Percentiles rank a stretch among this genome's conserved stretches.
Evolutionary conservation across 2,113 vertebrate species (phyloP).

Genomic region (Cyrtonyx montezumae): DNA sequence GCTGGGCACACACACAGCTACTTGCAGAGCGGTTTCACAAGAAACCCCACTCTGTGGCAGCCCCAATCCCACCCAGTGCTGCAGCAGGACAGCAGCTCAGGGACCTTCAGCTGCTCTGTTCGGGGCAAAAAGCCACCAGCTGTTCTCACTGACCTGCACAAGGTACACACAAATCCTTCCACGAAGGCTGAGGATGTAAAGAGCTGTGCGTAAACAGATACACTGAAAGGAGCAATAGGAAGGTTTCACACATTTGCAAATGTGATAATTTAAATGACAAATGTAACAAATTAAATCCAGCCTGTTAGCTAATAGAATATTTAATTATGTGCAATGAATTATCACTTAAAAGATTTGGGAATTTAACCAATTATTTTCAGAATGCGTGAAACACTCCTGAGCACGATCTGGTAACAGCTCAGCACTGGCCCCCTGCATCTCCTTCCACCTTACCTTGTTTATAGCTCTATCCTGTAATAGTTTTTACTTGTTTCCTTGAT

Average conservation of each 20-base stretch:
- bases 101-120: background rate
- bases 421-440: background rate
- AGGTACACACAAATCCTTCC: background rate
- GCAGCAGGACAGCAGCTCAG: background rate
- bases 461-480: slow-evolving; percentile 64
- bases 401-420: background rate
- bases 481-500: slow-evolving; percentile 77
- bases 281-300: slow-evolving; percentile 69
- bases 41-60: background rate
- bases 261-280: slow-evolving; percentile 65
- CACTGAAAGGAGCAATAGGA: background rate
- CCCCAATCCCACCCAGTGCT: background rate
- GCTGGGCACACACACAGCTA: accelerated
- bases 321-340: slow-evolving; percentile 40
- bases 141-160: background rate
- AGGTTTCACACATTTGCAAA: slow-evolving; percentile 44
- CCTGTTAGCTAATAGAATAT: slow-evolving; percentile 62
- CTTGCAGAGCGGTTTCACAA: background rate
- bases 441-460: slow-evolving; percentile 63
- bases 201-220: background rate
- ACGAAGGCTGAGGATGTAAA: background rate
- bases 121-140: background rate
- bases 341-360: slow-evolving; percentile 40
- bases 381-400: background rate
- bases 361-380: slow-evolving; percentile 49